Percentiles rank a stretch among this genome's conserved stretches.
phyloP scores from a whole-genome alignment of 2,113 vertebrate species.

The Pangasianodon hypophthalmus region DNA sequence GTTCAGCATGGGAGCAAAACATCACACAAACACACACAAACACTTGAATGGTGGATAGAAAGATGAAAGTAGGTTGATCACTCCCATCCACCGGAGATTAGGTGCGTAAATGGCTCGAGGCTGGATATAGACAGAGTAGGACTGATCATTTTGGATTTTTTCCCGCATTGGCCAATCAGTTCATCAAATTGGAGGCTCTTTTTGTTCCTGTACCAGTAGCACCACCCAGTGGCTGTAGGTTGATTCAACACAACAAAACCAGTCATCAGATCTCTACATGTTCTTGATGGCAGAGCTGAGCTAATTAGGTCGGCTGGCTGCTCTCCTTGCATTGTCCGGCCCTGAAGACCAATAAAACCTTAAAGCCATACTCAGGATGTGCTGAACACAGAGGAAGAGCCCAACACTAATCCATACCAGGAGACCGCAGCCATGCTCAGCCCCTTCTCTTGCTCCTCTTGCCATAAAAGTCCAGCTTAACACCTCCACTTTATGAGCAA shows the following conservation, averaged over 20 bases:
- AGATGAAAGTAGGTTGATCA: conserved; percentile 50
- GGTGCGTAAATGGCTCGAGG: conserved; percentile 40
- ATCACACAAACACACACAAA: conserved; percentile 26
- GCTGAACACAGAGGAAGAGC: conserved; percentile 47
- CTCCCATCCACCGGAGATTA: conserved; percentile 40
- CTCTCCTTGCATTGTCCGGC: conserved; percentile 31
- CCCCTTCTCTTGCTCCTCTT: conserved; percentile 33
- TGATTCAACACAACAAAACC: not conserved
- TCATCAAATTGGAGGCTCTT: not conserved
- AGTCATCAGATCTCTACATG: conserved; percentile 2
- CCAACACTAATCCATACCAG: conserved; percentile 44
- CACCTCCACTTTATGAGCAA: conserved; percentile 57
- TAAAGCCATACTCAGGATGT: conserved; percentile 35
- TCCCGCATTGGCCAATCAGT: conserved; percentile 8
- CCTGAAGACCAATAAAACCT: conserved; percentile 44
- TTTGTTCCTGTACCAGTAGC: conserved; percentile 42
- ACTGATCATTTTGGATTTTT: conserved; percentile 13
- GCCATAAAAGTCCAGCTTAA: conserved; percentile 54
- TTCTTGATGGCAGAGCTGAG: conserved; percentile 20
- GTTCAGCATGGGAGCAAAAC: conserved; percentile 25
- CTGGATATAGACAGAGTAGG: conserved; percentile 12
- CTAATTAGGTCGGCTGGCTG: conserved; percentile 46
- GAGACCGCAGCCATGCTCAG: conserved; percentile 38
- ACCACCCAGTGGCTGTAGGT: conserved; percentile 47
- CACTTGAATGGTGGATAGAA: conserved; percentile 18